Conservation (phyloP, 2,888 invertebrate genomes). For the Minunthozetes semirufus region DNA sequence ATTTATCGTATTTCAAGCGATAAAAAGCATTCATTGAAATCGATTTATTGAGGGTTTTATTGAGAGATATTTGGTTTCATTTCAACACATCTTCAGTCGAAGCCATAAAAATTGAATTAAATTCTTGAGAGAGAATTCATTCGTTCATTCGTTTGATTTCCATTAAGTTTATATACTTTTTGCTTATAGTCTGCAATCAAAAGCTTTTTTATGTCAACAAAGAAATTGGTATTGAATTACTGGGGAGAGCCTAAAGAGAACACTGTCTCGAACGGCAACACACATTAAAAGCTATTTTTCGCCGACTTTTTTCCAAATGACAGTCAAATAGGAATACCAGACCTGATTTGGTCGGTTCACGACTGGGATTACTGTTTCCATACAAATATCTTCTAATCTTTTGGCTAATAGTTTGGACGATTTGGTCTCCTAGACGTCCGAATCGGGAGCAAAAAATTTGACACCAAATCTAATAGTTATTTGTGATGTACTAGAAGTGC, state of each 20-base stretch:
- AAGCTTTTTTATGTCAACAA: conserved; percentile 24
- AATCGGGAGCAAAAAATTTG: not conserved
- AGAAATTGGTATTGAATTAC: conserved; percentile 1
- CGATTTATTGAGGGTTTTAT: not conserved
- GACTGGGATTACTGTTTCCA: not conserved
- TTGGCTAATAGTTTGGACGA: not conserved
- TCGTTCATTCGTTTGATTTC: no score
- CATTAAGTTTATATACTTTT: not conserved
- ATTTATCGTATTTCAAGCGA: not conserved
- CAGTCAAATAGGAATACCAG: not conserved
- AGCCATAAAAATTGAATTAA: not conserved
- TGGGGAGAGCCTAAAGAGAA: not conserved
- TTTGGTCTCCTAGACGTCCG: not conserved
- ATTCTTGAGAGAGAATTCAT: not conserved
- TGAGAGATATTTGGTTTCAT: not conserved
- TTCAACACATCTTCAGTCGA: not conserved
- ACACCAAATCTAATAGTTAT: not conserved
- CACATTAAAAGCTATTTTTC: conserved; percentile 19
- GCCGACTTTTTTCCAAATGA: conserved; percentile 4
- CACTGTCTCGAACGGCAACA: not conserved
- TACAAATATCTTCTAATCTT: not conserved
- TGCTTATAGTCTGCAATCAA: not conserved
- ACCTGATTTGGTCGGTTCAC: not conserved
- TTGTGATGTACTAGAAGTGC: no score
- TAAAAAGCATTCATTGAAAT: not conserved